A percentile compares a stretch with the other conserved stretches of the same genome.
Evolutionary conservation across 2,797 vertebrate species (phyloP).

Genomic region (Mus caroli): DNA sequence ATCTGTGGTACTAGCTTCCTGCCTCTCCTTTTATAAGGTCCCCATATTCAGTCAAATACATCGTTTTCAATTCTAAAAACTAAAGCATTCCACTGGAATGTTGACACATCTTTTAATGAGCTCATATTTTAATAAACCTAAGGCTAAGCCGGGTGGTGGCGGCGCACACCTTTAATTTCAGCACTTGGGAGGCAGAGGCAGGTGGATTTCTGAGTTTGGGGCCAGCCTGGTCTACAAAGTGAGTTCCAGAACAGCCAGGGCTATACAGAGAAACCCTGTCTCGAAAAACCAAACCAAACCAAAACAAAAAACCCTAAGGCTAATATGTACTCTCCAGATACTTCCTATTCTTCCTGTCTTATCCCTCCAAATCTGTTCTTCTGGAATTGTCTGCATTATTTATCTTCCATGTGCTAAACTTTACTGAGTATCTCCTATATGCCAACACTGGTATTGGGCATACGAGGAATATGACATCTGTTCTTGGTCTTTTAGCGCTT

Average conservation of each 20-base stretch:
- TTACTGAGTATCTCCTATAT: background rate
- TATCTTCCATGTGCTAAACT: background rate
- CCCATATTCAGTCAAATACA: background rate
- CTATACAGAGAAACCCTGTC: no score
- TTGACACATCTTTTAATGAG: background rate
- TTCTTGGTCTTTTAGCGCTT: rapidly evolving
- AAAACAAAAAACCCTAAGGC: no score
- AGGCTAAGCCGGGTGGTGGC: no score
- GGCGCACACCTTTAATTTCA: no score
- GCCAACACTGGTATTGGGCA: background rate
- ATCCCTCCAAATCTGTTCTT: background rate
- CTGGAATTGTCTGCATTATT: background rate
- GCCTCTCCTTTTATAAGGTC: background rate
- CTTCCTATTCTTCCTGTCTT: background rate
- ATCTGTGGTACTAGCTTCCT: background rate
- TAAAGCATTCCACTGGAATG: background rate
- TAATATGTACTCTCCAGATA: background rate
- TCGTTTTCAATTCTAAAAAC: background rate
- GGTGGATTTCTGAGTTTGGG: no score
- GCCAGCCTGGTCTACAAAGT: no score
- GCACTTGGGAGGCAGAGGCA: no score
- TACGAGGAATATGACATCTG: no score
- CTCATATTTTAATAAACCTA: background rate
- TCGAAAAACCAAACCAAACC: no score
- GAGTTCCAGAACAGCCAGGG: no score